A percentile compares a stretch with the other conserved stretches of the same genome.
Conservation (phyloP, 2,113 vertebrate genomes). For the Tragelaphus imberbis region DNA sequence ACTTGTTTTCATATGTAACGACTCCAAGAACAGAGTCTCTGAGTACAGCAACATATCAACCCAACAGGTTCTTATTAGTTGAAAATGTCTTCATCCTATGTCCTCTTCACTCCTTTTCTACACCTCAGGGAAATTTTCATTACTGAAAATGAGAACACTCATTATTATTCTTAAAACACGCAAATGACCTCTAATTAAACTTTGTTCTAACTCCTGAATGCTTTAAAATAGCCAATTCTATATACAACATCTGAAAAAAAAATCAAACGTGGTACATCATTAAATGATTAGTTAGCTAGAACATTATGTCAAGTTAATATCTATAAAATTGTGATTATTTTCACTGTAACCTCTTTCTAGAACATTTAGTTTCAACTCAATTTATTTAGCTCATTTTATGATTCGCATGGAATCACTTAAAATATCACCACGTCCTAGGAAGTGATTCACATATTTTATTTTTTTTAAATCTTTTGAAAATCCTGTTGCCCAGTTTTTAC, state of each 20-base stretch:
- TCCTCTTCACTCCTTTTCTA: background rate
- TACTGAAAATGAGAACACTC: background rate
- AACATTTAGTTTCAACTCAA: background rate
- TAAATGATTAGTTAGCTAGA: background rate
- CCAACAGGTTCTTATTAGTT: background rate
- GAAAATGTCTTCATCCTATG: background rate
- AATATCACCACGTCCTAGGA: background rate
- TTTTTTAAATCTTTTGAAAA: background rate
- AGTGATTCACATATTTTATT: background rate
- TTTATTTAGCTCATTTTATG: background rate
- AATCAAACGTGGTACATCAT: background rate
- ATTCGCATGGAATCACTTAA: background rate
- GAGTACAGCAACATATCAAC: background rate
- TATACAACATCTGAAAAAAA: background rate
- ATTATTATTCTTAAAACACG: background rate
- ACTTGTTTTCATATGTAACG: background rate
- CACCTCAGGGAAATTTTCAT: background rate
- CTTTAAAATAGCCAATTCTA: background rate
- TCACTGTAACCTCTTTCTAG: background rate
- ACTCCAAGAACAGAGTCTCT: background rate
- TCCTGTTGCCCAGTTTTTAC: background rate
- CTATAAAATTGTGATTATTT: background rate
- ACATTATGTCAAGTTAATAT: background rate
- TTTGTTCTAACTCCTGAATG: background rate
- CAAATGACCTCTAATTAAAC: background rate